These are phyloP conservation scores for Olivierus martensii DNA, from an alignment of 1,140 invertebrate species.

Conservation along the genomic window DNA sequence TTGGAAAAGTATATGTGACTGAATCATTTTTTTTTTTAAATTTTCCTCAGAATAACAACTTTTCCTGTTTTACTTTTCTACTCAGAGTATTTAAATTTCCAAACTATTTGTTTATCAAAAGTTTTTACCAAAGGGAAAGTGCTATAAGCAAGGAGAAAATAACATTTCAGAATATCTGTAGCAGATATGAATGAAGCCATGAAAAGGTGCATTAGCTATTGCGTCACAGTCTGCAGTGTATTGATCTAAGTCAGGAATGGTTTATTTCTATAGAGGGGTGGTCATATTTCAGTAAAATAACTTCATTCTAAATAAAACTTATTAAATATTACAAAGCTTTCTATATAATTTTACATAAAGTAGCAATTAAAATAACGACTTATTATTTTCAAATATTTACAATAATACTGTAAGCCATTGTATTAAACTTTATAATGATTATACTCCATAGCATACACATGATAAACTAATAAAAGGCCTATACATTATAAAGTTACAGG, in stretches of 20 bases:
- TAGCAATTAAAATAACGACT: too few relatives aligned
- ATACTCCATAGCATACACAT: too few relatives aligned
- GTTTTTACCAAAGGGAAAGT: constrained; percentile 1
- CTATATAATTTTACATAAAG: too few relatives aligned
- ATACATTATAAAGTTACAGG: too few relatives aligned
- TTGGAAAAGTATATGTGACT: not conserved
- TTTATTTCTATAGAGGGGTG: constrained; percentile 2
- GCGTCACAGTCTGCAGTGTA: not conserved
- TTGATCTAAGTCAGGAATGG: constrained; percentile 7
- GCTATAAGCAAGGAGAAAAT: not conserved
- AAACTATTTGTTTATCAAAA: not conserved
- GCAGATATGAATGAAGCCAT: not conserved
- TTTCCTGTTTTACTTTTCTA: not conserved
- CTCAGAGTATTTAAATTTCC: not conserved
- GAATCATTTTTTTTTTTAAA: not conserved
- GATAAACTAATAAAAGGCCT: too few relatives aligned
- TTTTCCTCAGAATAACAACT: not conserved
- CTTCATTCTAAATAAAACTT: not conserved
- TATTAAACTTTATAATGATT: too few relatives aligned
- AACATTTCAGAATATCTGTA: not conserved
- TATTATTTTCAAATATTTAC: too few relatives aligned
- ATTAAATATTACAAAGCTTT: too few relatives aligned
- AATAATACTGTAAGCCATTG: too few relatives aligned
- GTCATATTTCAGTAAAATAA: not conserved
- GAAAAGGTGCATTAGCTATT: not conserved